Evolutionary conservation across 2,113 vertebrate species (phyloP).

Genomic region (Procavia capensis): DNA sequence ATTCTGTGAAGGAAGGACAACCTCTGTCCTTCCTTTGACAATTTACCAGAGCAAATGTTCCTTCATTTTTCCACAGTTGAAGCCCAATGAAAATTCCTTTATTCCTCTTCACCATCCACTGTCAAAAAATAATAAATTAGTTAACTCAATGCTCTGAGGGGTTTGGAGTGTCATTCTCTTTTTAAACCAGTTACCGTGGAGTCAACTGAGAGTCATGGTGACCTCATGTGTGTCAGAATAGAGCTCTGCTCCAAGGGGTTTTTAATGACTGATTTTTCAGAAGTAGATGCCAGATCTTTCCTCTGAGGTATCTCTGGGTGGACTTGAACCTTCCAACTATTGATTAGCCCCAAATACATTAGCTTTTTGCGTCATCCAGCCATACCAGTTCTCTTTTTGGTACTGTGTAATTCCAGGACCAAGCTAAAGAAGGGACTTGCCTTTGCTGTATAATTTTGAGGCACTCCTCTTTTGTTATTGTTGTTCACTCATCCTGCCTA

Average conservation of each 20-base stretch:
- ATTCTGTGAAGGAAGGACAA: neutral
- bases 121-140: neutral
- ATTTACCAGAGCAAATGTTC: neutral
- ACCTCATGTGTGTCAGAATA: neutral
- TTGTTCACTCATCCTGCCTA: neutral
- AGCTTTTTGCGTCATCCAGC: too few species aligned
- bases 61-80: neutral
- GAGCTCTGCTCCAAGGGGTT: neutral
- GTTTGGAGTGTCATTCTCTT: neutral
- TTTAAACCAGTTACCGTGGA: neutral
- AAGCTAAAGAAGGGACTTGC: neutral
- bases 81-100: neutral
- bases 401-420: neutral
- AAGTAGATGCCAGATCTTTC: neutral
- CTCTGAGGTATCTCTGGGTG: neutral
- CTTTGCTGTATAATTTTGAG: constrained; percentile 4
- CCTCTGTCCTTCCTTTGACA: neutral
- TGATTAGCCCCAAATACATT: neutral
- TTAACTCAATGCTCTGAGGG: neutral
- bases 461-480: neutral
- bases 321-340: neutral
- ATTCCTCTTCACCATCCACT: neutral
- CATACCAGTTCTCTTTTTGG: neutral
- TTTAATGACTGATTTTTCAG: neutral
- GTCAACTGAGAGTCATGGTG: neutral